Percentiles rank a stretch among this genome's conserved stretches.
These are phyloP conservation scores for Enteromius afrohamiltoni DNA, from an alignment of 2,797 vertebrate genomes.

Conservation along the genomic window DNA sequence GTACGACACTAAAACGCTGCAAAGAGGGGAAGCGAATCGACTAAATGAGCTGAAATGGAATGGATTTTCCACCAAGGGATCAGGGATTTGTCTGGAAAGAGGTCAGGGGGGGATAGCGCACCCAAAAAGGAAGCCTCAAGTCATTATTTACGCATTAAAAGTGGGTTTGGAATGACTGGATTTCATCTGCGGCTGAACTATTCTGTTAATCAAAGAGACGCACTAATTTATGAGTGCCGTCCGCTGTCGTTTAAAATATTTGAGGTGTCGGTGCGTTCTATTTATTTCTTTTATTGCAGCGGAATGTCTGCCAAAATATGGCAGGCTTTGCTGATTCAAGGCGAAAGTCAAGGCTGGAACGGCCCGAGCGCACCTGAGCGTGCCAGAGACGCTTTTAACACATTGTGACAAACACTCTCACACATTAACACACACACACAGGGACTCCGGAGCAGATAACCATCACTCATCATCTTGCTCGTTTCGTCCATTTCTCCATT, in stretches of 20 bases:
- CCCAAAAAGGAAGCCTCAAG: neutral
- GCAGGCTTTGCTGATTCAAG: slow-evolving; percentile 68
- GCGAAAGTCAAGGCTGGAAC: slow-evolving; percentile 65
- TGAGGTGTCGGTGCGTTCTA: slow-evolving; percentile 64
- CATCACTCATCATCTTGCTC: slow-evolving; percentile 18
- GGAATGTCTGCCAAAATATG: slow-evolving; percentile 47
- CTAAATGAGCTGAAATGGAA: slow-evolving; percentile 1
- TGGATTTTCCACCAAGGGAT: neutral
- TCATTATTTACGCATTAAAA: slow-evolving; percentile 13
- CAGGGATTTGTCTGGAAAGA: slow-evolving; percentile 3
- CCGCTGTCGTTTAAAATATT: slow-evolving; percentile 58
- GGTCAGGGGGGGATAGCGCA: slow-evolving; percentile 5
- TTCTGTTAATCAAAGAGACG: neutral
- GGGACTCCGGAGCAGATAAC: neutral
- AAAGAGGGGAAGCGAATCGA: slow-evolving; percentile 5
- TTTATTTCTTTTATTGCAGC: slow-evolving; percentile 44
- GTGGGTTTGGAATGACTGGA: neutral
- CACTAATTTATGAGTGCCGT: slow-evolving; percentile 4
- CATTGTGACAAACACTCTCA: slow-evolving; percentile 61
- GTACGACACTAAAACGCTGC: slow-evolving; percentile 15
- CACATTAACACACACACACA: slow-evolving; percentile 33
- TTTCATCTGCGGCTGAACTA: neutral
- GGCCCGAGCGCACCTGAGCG: slow-evolving; percentile 30
- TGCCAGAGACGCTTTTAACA: slow-evolving; percentile 70
- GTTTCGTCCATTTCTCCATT: slow-evolving; percentile 19